Evolutionary conservation across 2,113 vertebrate species (phyloP).

Genomic region (Hassar affinis): DNA sequence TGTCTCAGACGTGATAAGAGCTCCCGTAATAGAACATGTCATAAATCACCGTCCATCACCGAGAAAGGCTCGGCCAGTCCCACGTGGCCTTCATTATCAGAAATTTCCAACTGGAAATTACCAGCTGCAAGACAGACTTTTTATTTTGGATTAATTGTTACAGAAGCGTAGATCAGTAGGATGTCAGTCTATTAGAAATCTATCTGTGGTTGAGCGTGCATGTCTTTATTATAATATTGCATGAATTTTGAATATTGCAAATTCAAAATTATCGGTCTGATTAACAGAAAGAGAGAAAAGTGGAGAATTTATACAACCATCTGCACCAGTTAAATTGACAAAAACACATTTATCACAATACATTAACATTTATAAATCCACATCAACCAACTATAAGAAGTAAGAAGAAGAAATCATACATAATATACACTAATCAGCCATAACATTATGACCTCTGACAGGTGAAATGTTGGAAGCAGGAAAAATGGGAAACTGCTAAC

Average conservation of each 20-base stretch:
- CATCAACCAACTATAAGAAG: background rate
- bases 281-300: background rate
- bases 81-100: background rate
- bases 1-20: slow-evolving; percentile 8
- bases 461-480: too few species aligned
- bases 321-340: background rate
- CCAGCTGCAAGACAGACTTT: background rate
- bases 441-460: background rate
- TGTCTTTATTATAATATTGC: too few species aligned
- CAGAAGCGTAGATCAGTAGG: background rate
- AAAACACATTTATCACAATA: background rate
- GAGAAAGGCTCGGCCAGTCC: background rate
- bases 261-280: background rate
- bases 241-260: background rate
- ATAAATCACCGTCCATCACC: background rate
- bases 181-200: background rate
- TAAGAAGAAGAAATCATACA: background rate
- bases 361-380: background rate
- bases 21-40: background rate
- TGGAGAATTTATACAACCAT: background rate
- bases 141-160: background rate
- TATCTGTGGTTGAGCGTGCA: background rate
- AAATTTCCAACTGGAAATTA: background rate
- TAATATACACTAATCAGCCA: background rate
- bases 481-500: too few species aligned